phyloP scores from a whole-genome alignment of 2,797 vertebrate species.

The Trichosurus vulpecula region DNA sequence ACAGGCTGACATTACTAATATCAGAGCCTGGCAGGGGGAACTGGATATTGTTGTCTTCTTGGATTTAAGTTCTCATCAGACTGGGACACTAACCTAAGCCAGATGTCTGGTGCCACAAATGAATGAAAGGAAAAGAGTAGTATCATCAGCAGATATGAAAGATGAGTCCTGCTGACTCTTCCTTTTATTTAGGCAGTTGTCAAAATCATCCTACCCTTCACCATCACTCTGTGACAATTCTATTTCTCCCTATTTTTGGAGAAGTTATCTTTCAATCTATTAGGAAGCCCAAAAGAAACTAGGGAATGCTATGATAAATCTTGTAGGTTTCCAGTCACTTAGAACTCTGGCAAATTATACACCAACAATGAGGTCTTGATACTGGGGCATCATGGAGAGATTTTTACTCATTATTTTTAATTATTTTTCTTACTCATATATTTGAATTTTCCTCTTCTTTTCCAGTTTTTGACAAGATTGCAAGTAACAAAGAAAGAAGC shows the following conservation, averaged over 20 bases:
- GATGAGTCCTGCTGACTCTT: neutral
- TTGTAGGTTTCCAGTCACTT: neutral
- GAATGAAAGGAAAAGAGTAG: neutral
- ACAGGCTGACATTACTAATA: neutral
- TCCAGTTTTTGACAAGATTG: neutral
- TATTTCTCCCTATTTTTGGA: neutral
- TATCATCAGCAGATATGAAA: neutral
- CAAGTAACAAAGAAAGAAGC: neutral
- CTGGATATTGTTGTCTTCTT: neutral
- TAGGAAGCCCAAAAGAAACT: neutral
- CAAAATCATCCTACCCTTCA: neutral
- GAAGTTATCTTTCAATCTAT: neutral
- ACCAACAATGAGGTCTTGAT: neutral
- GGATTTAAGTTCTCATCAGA: neutral
- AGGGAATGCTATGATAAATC: neutral
- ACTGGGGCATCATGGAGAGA: neutral
- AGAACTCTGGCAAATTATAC: neutral
- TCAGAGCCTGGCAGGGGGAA: neutral
- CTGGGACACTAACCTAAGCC: neutral
- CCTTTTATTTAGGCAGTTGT: neutral
- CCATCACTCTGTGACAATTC: neutral
- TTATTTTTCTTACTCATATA: no score
- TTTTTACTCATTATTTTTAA: neutral
- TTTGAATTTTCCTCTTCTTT: neutral
- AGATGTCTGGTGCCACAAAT: neutral